Evolutionary conservation across 1,140 invertebrate genomes (phyloP), one percentile per base, ranked within the genome.

Genomic region (Harpegnathos saltator): DNA sequence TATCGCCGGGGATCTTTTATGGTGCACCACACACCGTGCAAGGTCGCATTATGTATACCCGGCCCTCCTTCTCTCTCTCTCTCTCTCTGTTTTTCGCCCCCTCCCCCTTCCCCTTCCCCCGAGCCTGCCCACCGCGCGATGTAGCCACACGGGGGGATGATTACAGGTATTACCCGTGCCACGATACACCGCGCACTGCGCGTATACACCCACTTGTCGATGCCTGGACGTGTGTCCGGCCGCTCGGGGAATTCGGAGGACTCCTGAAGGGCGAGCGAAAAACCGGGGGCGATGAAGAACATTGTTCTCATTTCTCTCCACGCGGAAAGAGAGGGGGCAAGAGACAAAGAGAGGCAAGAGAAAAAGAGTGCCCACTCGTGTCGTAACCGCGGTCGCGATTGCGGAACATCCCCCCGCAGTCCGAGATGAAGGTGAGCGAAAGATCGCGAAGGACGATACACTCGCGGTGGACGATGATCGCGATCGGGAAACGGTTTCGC

Each of bases 21-120:
- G 33, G 52, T 71, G 65, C 75, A 80, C 75, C 75, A 80, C 33
- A 65, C 75, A 80, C 75, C 75, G 75, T 80, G 75, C 75, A 80
- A 80, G 75, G 75, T 58, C 75, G 65, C 65, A 80, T 69, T 77
- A 26, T 71, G n/a, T n/a, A 58, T 58, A 44, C 22, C 19, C 44
- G 33, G 26, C 4, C 7, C 58, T 33, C 14, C 29, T 22, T 3
- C 58, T 62, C 65, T 29, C 15, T 44, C 75, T 7, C 19, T 14
- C 19, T 24, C 22, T 38, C 29, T 38, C 26, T 58, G 12, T 29
- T 17, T 48, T 22, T 81, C 56, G 15, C 17, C 54, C 74, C 33
- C 12, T 66, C 7, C 54, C 19, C 24, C 24, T 50, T 59, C 38
- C 44, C 22, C 24, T 17, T 58, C 4, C 59, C 2, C 38, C 48